phyloP scores from a whole-genome alignment of 2,797 vertebrate genomes.

The Salarias fasciatus region DNA sequence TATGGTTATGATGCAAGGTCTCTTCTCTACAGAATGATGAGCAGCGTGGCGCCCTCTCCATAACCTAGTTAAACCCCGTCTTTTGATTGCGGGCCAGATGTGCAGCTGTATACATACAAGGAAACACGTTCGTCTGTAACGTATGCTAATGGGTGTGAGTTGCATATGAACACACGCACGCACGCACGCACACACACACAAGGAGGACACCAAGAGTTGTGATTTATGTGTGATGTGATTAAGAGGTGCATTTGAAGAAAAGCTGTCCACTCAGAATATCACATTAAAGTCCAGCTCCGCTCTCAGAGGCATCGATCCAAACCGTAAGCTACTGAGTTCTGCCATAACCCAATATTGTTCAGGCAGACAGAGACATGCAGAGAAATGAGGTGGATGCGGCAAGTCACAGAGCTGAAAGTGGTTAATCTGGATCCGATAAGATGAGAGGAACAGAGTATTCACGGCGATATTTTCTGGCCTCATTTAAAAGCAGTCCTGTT shows the following conservation, averaged over 20 bases:
- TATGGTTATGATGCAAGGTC: slow-evolving; percentile 28
- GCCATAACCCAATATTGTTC: slow-evolving; percentile 73
- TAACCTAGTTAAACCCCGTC: slow-evolving; percentile 19
- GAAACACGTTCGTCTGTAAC: slow-evolving; percentile 16
- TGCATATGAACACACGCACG: slow-evolving; percentile 8
- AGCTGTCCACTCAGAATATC: slow-evolving; percentile 82
- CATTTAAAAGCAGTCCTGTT: too few species aligned
- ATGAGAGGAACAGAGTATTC: not conserved
- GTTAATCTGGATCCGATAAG: slow-evolving; percentile 13
- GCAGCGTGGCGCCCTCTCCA: slow-evolving; percentile 16
- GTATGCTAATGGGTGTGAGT: slow-evolving; percentile 15
- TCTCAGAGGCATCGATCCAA: slow-evolving; percentile 79
- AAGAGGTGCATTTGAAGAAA: slow-evolving; percentile 82
- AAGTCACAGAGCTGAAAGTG: slow-evolving; percentile 18
- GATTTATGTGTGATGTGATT: slow-evolving; percentile 82
- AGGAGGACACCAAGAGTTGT: slow-evolving; percentile 47
- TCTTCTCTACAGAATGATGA: slow-evolving; percentile 37
- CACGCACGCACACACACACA: slow-evolving; percentile 38
- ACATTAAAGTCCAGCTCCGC: slow-evolving; percentile 76
- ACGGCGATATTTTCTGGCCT: too few species aligned
- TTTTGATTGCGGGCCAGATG: slow-evolving; percentile 38
- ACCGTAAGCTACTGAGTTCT: slow-evolving; percentile 66
- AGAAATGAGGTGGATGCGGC: not conserved
- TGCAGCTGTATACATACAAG: slow-evolving; percentile 19
- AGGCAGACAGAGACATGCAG: slow-evolving; percentile 21